Evolutionary conservation across 2,888 invertebrate species (phyloP).

Genomic region (Julus scanicus): DNA sequence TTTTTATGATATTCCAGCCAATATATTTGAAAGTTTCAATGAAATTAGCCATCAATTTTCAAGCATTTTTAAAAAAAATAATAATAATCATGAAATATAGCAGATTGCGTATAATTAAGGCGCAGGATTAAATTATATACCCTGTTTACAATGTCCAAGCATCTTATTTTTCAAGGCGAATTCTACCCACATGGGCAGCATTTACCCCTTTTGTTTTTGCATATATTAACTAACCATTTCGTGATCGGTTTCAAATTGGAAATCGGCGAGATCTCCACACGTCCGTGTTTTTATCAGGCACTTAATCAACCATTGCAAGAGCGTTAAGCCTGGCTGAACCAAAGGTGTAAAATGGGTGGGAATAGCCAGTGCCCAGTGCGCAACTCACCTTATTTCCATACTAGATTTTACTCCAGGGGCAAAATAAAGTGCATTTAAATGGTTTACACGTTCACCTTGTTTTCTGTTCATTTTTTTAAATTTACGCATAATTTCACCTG

Average conservation of each 20-base stretch:
- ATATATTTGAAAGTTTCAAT: too few species aligned
- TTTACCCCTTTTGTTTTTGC: neutral
- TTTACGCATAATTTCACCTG: slow-evolving; percentile 7
- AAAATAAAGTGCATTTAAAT: neutral
- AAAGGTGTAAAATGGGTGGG: neutral
- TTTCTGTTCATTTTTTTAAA: slow-evolving; percentile 3
- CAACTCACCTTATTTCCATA: neutral
- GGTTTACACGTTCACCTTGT: slow-evolving; percentile 21
- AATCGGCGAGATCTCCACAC: neutral
- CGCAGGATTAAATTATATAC: neutral
- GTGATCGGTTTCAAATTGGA: neutral
- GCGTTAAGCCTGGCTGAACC: neutral
- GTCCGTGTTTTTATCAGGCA: neutral
- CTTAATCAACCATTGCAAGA: neutral
- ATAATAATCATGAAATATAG: too few species aligned
- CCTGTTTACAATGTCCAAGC: neutral
- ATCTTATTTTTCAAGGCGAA: neutral
- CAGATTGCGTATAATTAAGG: neutral
- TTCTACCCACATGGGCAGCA: neutral
- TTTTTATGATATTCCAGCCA: too few species aligned
- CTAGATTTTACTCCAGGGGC: neutral
- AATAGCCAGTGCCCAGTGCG: neutral
- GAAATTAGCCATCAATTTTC: too few species aligned
- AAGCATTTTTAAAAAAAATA: too few species aligned
- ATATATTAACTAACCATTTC: neutral